Conservation (phyloP, 2,797 vertebrate genomes). For the Darevskia mixta region DNA sequence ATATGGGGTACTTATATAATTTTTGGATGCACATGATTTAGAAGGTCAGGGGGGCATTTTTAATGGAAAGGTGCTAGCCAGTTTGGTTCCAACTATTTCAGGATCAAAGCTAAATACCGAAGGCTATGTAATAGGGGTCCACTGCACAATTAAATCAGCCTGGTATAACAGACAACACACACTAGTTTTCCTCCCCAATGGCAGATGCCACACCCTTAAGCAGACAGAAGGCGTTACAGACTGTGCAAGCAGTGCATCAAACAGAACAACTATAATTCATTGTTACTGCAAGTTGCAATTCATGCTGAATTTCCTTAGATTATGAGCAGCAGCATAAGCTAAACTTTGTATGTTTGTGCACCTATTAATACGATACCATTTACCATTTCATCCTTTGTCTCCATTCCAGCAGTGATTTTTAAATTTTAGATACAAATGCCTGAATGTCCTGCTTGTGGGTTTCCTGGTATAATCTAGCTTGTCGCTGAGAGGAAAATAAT, state of each 20-base stretch:
- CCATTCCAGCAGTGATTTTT: too few species aligned
- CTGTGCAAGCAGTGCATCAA: slow-evolving; percentile 73
- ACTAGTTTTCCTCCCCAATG: slow-evolving; percentile 78
- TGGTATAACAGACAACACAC: slow-evolving; percentile 77
- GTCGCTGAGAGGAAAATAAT: not conserved
- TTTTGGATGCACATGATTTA: slow-evolving; percentile 2
- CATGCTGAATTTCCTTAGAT: slow-evolving; percentile 64
- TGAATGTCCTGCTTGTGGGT: not conserved
- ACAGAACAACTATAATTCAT: slow-evolving; percentile 76
- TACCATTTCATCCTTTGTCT: too few species aligned
- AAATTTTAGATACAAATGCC: not conserved
- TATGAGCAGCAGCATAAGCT: slow-evolving; percentile 49
- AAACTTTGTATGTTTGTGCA: not conserved
- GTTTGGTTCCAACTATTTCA: slow-evolving; percentile 67
- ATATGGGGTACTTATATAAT: slow-evolving; percentile 60
- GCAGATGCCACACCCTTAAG: slow-evolving; percentile 82
- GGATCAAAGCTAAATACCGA: slow-evolving; percentile 64
- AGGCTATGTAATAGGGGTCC: slow-evolving; percentile 70
- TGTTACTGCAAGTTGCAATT: slow-evolving; percentile 64
- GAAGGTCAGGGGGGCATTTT: not conserved
- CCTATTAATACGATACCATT: slow-evolving; percentile 54
- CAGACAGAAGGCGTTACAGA: slow-evolving; percentile 81
- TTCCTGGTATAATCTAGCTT: not conserved
- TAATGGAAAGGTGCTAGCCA: slow-evolving; percentile 50
- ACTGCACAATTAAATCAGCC: slow-evolving; percentile 78